Conservation (phyloP, 2,113 vertebrate genomes). For the Ctenodactylus gundi region DNA sequence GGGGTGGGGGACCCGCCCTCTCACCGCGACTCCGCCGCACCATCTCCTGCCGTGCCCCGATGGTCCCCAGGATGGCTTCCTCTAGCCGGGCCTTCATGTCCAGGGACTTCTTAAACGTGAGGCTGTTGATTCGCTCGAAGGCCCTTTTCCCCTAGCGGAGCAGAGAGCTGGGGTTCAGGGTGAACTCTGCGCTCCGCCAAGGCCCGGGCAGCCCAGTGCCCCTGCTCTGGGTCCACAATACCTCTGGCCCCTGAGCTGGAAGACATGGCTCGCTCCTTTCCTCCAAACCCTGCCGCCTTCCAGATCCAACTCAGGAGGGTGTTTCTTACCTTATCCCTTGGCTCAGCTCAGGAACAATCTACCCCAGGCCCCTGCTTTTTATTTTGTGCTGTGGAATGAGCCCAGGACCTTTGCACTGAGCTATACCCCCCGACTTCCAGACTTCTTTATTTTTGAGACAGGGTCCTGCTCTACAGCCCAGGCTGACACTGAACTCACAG, state of each 20-base stretch:
- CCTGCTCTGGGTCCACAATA: background rate
- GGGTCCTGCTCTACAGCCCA: too few relatives aligned
- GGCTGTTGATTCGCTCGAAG: conserved; percentile 93
- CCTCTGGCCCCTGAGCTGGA: background rate
- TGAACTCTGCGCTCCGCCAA: background rate
- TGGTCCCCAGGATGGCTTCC: conserved; percentile 93
- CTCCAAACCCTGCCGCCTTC: background rate
- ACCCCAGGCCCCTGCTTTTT: background rate
- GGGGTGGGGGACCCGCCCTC: background rate
- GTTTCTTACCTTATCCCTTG: too few relatives aligned
- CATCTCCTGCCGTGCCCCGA: conserved; percentile 94
- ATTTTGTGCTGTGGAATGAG: background rate
- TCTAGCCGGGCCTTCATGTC: conserved; percentile 96
- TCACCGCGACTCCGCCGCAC: conserved; percentile 92
- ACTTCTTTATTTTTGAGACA: too few relatives aligned
- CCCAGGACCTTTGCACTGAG: background rate
- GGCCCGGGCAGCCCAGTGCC: background rate
- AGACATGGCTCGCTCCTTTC: background rate
- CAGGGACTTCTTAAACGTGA: conserved; percentile 95
- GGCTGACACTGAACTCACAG: too few relatives aligned
- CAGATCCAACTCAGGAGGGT: background rate
- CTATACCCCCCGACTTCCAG: too few relatives aligned
- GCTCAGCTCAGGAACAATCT: background rate
- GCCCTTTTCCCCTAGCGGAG: conserved; percentile 88
- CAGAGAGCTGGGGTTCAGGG: background rate